Evolutionary conservation across 2,113 vertebrate species (phyloP), one percentile per base, ranked within the genome.

Genomic region (Pachycephala philippinensis): DNA sequence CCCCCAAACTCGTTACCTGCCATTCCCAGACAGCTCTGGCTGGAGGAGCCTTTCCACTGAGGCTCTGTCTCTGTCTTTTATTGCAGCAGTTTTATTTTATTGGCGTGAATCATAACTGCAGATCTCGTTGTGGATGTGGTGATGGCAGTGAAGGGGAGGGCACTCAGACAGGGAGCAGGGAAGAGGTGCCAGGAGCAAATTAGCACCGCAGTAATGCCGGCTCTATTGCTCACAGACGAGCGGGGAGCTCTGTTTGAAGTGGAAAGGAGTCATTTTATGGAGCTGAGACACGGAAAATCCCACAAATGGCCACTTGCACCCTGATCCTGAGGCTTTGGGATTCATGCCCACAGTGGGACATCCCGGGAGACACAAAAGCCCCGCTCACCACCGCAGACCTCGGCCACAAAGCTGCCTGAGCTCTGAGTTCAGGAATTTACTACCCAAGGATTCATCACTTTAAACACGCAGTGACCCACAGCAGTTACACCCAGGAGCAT

Each of bases 151-250:
- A 31, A 71, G 70, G 44, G 60, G 60, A 87, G 56, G 74, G 49
- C 37, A 8, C 60, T 60, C 74, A 39, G 59, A 30, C 47, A 45
- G 77, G 33, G 84, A 52, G n/a, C 9, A 0, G 50, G 52, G 54
- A 35, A 68, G 70, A 68, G 44, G 11, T 69, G 87, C 94, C 94
- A 94, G 13, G 78, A 90, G 87, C 78, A 69, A 91, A 61, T 49
- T 0, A 71, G 31, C n/a, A 3, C 40, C 16, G 65, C 74, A 42
- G 70, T 4, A 13, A 33, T 21, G 49, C 47, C 4, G 0, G 8
- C 42, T 31, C 37, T 33, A 0, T 20, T 24, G 39, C 71, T 68
- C 57, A 30, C 39, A 24, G 33, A 10, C 11, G 7, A 22, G 47
- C 39, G 18, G 87, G 78, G 78, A 78, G 59, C 9, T n/a, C 64